A percentile compares a stretch with the other conserved stretches of the same genome.
Conservation (phyloP, 1,140 invertebrate genomes). For the Drosophila hydei region DNA sequence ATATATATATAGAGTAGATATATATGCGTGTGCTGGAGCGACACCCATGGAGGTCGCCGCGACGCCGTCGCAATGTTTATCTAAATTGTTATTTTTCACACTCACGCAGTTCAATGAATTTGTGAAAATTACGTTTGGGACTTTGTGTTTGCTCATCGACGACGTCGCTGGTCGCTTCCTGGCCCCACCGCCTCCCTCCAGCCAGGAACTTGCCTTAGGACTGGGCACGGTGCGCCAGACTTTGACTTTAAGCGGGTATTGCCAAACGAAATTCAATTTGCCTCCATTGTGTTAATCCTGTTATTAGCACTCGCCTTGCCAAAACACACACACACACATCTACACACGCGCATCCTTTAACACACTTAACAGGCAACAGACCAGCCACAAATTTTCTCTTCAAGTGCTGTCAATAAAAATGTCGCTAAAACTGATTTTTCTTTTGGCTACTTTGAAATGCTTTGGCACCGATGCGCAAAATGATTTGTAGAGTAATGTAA, state of each 20-base stretch:
- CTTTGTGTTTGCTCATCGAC: constrained; percentile 76
- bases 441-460: not conserved
- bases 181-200: not conserved
- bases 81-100: constrained; percentile 84
- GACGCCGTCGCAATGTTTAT: constrained; percentile 82
- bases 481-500: not conserved
- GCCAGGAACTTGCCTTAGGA: not conserved
- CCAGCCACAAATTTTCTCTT: constrained; percentile 16
- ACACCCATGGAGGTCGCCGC: constrained; percentile 72
- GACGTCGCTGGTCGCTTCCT: constrained; percentile 11
- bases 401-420: constrained; percentile 14
- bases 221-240: too few species aligned
- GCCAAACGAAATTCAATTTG: constrained; percentile 78
- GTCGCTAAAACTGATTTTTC: not conserved
- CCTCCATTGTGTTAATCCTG: constrained; percentile 78
- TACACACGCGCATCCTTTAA: constrained; percentile 54
- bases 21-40: constrained; percentile 25
- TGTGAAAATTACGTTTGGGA: constrained; percentile 84
- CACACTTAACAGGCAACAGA: constrained; percentile 6
- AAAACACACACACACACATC: constrained; percentile 11
- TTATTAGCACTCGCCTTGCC: constrained; percentile 63
- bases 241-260: constrained; percentile 73
- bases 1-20: constrained; percentile 1
- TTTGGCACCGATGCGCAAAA: not conserved
- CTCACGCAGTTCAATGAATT: constrained; percentile 84